phyloP scores from a whole-genome alignment of 2,888 invertebrate species.

The Oxycera nigricornis region DNA sequence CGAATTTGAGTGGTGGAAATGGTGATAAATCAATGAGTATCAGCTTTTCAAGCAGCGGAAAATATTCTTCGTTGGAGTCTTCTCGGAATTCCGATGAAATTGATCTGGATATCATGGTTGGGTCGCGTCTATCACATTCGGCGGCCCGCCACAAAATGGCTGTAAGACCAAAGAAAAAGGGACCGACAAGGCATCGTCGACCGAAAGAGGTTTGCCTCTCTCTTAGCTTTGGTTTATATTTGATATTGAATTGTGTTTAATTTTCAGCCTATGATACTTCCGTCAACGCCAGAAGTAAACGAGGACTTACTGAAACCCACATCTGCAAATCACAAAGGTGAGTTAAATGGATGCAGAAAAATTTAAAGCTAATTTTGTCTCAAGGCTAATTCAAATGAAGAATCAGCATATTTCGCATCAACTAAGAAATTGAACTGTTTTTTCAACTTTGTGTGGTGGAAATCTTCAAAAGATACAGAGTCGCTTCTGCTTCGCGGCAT shows the following conservation, averaged over 20 bases:
- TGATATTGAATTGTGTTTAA: neutral
- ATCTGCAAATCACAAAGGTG: constrained; percentile 66
- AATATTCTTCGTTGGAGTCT: neutral
- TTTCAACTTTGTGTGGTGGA: too few relatives aligned
- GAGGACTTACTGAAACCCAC: constrained; percentile 74
- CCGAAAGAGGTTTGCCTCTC: constrained; percentile 62
- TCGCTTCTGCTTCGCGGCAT: too few relatives aligned
- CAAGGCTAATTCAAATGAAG: too few relatives aligned
- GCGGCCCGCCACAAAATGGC: constrained; percentile 84
- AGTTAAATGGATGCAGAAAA: too few relatives aligned
- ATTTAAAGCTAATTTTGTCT: too few relatives aligned
- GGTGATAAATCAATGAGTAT: constrained; percentile 35
- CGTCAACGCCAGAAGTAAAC: constrained; percentile 79
- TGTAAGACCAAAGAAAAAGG: constrained; percentile 77
- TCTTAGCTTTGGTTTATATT: neutral
- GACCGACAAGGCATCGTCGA: constrained; percentile 73
- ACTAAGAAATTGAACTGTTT: too few relatives aligned
- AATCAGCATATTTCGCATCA: too few relatives aligned
- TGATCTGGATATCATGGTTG: constrained; percentile 56
- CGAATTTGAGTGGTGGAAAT: constrained; percentile 18
- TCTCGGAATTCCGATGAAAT: constrained; percentile 52
- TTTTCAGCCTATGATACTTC: constrained; percentile 65
- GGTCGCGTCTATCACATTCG: constrained; percentile 75
- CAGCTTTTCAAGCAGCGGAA: constrained; percentile 42
- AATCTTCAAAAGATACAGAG: too few relatives aligned